A percentile compares a stretch with the other conserved stretches of the same genome.
These are phyloP conservation scores for Pyrochroa serraticornis DNA, from an alignment of 2,888 invertebrate genomes.

Conservation along the genomic window DNA sequence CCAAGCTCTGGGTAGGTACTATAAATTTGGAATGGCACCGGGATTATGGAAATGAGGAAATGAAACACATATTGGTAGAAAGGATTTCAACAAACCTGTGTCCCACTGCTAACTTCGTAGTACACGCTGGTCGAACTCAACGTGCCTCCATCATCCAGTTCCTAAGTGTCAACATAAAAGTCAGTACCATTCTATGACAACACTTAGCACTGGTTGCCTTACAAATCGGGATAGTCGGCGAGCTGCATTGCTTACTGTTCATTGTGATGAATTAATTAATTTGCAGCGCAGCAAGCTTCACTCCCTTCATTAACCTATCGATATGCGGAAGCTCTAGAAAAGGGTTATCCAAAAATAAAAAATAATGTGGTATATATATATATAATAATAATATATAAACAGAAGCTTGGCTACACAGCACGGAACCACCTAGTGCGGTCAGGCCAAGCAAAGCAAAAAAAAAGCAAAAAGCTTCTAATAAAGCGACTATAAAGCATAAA, in stretches of 20 bases:
- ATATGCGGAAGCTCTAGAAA: conserved; percentile 57
- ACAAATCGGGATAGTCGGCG: conserved; percentile 8
- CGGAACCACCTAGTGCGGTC: conserved; percentile 43
- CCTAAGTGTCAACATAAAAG: conserved; percentile 57
- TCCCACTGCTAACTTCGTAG: conserved; percentile 56
- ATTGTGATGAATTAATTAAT: background rate
- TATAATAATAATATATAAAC: conserved; percentile 6
- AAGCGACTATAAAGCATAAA: conserved; percentile 45
- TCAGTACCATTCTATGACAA: conserved; percentile 50
- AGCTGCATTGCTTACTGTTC: conserved; percentile 11
- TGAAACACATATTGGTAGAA: conserved; percentile 44
- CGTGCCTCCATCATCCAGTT: conserved; percentile 57
- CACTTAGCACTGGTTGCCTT: conserved; percentile 53
- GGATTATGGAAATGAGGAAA: background rate
- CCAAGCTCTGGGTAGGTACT: conserved; percentile 3
- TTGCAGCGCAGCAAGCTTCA: conserved; percentile 14
- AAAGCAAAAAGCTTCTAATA: conserved; percentile 44
- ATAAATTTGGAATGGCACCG: conserved; percentile 8
- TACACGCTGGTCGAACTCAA: conserved; percentile 54
- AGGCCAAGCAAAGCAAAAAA: conserved; percentile 44
- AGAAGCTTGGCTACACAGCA: conserved; percentile 51
- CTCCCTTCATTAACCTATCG: conserved; percentile 16
- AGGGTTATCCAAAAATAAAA: conserved; percentile 57
- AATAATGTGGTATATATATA: conserved; percentile 27
- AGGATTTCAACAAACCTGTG: conserved; percentile 57